A percentile compares a stretch with the other conserved stretches of the same genome.
These are phyloP conservation scores for Agelas oroides DNA, from an alignment of 37 sponge, comb jelly and placozoan genomes.

Conservation along the genomic window DNA sequence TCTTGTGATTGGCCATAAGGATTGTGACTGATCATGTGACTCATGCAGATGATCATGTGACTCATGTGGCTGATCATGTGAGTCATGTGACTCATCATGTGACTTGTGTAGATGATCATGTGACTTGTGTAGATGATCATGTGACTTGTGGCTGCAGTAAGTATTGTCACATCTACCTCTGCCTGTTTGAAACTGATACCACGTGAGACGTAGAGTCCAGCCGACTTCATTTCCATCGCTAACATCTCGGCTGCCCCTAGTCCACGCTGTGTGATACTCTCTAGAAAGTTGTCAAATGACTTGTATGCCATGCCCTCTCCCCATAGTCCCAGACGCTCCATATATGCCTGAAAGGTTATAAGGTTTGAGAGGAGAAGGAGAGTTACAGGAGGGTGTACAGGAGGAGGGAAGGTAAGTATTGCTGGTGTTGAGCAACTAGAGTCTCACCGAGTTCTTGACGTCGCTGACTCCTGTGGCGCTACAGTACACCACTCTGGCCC, in stretches of 20 bases:
- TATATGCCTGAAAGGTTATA: slow-evolving; percentile 73
- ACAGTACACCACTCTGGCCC: slow-evolving; percentile 72
- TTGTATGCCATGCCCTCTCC: slow-evolving; percentile 55
- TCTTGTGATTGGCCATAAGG: neutral
- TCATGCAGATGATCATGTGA: neutral
- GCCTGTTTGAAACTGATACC: slow-evolving; percentile 63
- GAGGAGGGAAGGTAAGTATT: neutral
- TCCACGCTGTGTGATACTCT: slow-evolving; percentile 57
- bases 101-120: too few species aligned
- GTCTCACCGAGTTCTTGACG: slow-evolving; percentile 63
- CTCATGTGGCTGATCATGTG: neutral
- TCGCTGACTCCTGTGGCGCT: slow-evolving; percentile 75
- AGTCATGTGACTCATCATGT: neutral
- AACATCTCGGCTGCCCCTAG: slow-evolving; percentile 77
- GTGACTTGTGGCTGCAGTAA: too few species aligned
- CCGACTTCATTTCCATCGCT: slow-evolving; percentile 78
- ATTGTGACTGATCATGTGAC: neutral
- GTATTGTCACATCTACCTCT: slow-evolving; percentile 20
- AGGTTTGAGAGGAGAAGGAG: too few species aligned
- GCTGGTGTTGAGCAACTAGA: neutral
- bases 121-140: too few species aligned
- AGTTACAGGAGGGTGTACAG: too few species aligned
- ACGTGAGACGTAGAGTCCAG: slow-evolving; percentile 66
- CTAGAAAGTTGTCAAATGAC: slow-evolving; percentile 52
- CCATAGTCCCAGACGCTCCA: slow-evolving; percentile 78